Base-by-base conservation (phyloP, 1,140 invertebrate genomes). In the Epicauta chinensis region DNA sequence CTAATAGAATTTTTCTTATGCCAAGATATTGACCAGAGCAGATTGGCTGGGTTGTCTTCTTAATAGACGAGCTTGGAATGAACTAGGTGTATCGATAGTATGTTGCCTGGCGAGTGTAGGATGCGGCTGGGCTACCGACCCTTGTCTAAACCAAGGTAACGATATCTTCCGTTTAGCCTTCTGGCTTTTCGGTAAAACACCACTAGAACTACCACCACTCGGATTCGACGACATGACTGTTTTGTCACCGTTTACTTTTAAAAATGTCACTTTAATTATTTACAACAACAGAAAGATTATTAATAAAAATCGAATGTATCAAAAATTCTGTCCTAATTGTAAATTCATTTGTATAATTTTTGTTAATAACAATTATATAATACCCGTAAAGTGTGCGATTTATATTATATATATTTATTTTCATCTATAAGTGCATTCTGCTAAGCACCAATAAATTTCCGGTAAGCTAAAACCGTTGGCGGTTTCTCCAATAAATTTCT, bases 1-100 rank as follows among this genome's bases (percentile, higher is more conserved):
- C 16, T 41, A 3, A 16, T 41, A 41, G 16, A 41, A 41, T 41
- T 29, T 23, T 10, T 41, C 16, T 16, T 23, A 23, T 16, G 39
- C n/a, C n/a, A n/a, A n/a, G 41, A 64, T 58, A 63, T 60, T 63
- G 55, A 70, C 67, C 68, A 70, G 62, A 51, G 66, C 64, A 54
- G 64, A 62, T 51, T 77, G 72, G 67, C 77, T 77, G 55, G 77
- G 73, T 68, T 81, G 78, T 59, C 76, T 73, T 59, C 75, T 72
- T 44, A 83, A 75, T 48, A 83, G 75, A 58, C 81, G 73, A 49
- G 80, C 81, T 61, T 85, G 83, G 75, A 89, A 88, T 34, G 86
- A 87, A 65, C 84, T 79, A 58, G 89, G 89, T 52, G 88, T 88
- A 74, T 92, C 89, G 75, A 93, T 91, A 70, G 89, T 92, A 65